Evolutionary conservation across 2,113 vertebrate genomes (phyloP).

Genomic region (Lampris megalopsis): DNA sequence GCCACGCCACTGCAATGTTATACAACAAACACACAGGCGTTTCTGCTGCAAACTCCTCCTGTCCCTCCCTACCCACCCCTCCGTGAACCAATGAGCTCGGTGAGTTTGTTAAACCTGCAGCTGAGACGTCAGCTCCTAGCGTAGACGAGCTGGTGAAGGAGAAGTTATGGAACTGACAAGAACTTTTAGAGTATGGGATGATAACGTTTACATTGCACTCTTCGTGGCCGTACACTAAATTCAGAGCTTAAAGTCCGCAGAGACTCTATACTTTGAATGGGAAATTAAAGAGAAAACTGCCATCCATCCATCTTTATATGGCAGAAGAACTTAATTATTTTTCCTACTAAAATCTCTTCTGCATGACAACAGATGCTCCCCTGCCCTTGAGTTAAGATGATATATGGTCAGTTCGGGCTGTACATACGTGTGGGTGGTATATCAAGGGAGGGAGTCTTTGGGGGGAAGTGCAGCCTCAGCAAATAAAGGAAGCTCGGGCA

Average conservation of each 20-base stretch:
- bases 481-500: conserved; percentile 44
- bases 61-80: conserved; percentile 22
- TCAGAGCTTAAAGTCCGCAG: no score
- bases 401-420: conserved; percentile 39
- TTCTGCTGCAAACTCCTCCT: conserved; percentile 34
- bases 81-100: neutral
- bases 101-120: conserved; percentile 22
- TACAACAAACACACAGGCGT: conserved; percentile 46
- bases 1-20: conserved; percentile 64
- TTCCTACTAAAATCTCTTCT: conserved; percentile 8
- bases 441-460: neutral
- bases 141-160: conserved; percentile 7
- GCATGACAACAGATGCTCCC: conserved; percentile 60
- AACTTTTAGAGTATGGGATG: no score
- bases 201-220: neutral
- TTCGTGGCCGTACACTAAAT: no score
- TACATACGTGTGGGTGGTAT: conserved; percentile 9
- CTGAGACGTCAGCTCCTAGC: conserved; percentile 2
- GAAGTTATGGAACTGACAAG: neutral
- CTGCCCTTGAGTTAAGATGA: conserved; percentile 19
- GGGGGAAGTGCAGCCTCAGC: conserved; percentile 50
- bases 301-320: no score
- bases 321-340: neutral
- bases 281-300: no score
- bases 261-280: no score